Evolutionary conservation across 2,113 vertebrate species (phyloP).

Genomic region (Tinamus guttatus): DNA sequence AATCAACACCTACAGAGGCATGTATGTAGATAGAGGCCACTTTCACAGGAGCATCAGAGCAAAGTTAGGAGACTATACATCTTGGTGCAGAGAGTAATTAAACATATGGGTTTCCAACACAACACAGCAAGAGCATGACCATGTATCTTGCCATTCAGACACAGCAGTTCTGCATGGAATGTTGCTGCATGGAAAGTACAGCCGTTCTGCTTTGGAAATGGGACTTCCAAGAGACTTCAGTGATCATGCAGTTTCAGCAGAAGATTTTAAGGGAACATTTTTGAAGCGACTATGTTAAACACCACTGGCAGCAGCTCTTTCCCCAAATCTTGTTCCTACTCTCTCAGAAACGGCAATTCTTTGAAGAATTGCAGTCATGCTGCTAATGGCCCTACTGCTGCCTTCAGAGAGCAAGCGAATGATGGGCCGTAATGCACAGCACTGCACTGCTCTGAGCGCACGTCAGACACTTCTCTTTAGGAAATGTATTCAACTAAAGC

Average conservation of each 20-base stretch:
- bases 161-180: background rate
- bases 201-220: background rate
- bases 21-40: background rate
- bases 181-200: background rate
- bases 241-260: background rate
- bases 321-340: background rate
- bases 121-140: background rate
- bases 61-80: background rate
- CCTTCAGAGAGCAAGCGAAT: background rate
- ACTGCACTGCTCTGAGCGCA: rapidly evolving
- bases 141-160: background rate
- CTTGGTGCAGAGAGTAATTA: background rate
- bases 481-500: background rate
- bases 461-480: background rate
- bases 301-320: background rate
- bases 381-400: rapidly evolving
- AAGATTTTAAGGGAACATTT: background rate
- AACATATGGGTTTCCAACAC: background rate
- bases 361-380: background rate
- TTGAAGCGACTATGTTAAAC: background rate
- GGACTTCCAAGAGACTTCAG: background rate
- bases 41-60: background rate
- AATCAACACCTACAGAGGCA: background rate
- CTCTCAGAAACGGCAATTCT: background rate
- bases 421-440: background rate